Evolutionary conservation across 2,113 vertebrate species (phyloP).

Genomic region (Eurypyga helias): DNA sequence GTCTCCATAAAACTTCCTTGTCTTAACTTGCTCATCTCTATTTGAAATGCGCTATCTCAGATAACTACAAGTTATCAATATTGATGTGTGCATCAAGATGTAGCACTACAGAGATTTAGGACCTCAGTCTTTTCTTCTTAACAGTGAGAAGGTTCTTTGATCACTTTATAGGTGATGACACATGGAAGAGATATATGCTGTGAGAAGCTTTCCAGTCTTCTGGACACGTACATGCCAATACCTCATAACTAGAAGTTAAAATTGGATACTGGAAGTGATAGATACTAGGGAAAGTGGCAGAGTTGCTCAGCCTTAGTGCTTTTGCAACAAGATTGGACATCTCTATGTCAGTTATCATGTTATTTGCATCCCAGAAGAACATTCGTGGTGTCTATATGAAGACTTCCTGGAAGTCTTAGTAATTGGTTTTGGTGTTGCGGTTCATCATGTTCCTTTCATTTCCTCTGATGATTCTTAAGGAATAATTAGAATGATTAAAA

Average conservation of each 20-base stretch:
- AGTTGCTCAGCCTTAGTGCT: background rate
- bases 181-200: background rate
- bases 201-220: background rate
- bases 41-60: background rate
- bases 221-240: rapidly evolving
- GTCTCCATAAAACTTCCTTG: background rate
- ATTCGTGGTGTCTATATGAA: background rate
- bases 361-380: background rate
- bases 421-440: rapidly evolving
- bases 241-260: background rate
- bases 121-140: background rate
- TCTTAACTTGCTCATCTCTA: no score
- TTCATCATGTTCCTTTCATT: background rate
- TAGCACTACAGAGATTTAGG: background rate
- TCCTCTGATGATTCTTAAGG: background rate
- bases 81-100: rapidly evolving
- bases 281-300: background rate
- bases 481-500: background rate
- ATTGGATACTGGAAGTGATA: background rate
- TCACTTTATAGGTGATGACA: background rate
- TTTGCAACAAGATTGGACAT: background rate
- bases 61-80: background rate
- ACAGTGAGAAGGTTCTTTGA: background rate
- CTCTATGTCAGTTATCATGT: rapidly evolving
- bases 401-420: background rate